These are phyloP conservation scores for Drosophila borborema DNA, from an alignment of 2,888 invertebrate species.

Conservation along the genomic window DNA sequence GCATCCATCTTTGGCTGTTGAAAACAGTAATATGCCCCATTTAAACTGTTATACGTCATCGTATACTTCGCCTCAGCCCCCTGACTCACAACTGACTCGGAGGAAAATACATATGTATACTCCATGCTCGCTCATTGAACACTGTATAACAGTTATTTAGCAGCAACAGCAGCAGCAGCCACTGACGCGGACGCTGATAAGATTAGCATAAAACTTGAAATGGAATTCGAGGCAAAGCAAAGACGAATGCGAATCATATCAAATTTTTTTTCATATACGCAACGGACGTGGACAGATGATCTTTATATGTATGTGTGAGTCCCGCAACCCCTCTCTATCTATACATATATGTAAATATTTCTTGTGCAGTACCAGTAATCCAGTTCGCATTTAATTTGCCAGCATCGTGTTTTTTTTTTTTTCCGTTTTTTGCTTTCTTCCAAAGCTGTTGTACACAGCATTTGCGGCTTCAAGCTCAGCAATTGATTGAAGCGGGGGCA, in stretches of 20 bases:
- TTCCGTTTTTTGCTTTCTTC: not conserved
- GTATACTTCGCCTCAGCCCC: not conserved
- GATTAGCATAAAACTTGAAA: slow-evolving; percentile 42
- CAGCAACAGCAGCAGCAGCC: slow-evolving; percentile 5
- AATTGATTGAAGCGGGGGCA: slow-evolving; percentile 4
- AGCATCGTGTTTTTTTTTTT: slow-evolving; percentile 10
- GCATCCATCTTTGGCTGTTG: not conserved
- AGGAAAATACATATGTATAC: not conserved
- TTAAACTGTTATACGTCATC: not conserved
- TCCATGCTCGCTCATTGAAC: not conserved
- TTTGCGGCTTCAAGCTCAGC: slow-evolving; percentile 29
- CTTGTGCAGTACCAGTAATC: slow-evolving; percentile 36
- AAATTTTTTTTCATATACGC: not conserved
- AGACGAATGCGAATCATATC: slow-evolving; percentile 6
- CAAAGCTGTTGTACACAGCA: slow-evolving; percentile 12
- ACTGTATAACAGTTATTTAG: slow-evolving; percentile 7
- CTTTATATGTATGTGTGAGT: not conserved
- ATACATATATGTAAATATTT: no score
- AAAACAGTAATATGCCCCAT: not conserved
- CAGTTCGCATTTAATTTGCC: slow-evolving; percentile 32
- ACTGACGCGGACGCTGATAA: slow-evolving; percentile 36
- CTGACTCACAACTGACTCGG: not conserved
- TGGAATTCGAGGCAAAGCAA: slow-evolving; percentile 9
- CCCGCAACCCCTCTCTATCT: not conserved
- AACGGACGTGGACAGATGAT: not conserved